phyloP scores from a whole-genome alignment of 2,113 vertebrate genomes.

The Entomyzon cyanotis region DNA sequence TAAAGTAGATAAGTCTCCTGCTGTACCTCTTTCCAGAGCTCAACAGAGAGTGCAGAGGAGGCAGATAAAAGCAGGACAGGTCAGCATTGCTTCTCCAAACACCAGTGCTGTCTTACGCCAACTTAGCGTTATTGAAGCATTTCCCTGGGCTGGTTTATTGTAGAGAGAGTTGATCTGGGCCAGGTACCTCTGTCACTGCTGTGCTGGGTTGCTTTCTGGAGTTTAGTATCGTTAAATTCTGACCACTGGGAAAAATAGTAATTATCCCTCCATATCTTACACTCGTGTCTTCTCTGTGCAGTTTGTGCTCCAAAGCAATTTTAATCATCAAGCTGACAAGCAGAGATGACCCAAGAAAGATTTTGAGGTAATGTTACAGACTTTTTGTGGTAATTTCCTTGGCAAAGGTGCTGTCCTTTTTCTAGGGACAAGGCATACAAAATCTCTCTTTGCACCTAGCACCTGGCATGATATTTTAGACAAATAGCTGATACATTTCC shows the following conservation, averaged over 20 bases:
- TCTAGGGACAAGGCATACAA: neutral
- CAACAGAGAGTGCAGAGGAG: neutral
- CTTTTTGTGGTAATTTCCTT: neutral
- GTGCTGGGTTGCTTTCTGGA: neutral
- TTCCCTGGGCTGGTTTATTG: neutral
- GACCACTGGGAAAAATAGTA: neutral
- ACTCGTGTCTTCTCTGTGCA: slow-evolving; percentile 25
- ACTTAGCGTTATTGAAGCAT: neutral
- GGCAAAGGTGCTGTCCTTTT: neutral
- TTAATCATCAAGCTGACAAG: slow-evolving; percentile 74
- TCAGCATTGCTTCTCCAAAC: neutral
- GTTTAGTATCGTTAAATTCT: neutral
- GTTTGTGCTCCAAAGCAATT: slow-evolving; percentile 74
- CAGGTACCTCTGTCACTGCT: neutral
- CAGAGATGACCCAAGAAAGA: slow-evolving; percentile 45
- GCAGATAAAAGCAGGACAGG: neutral
- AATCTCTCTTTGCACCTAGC: neutral
- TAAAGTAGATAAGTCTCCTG: neutral
- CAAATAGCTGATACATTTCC: neutral
- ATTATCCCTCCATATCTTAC: neutral
- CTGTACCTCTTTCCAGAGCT: neutral
- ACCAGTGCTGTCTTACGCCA: neutral
- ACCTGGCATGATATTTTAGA: neutral
- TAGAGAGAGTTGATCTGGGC: neutral
- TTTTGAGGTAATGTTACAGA: slow-evolving; percentile 74